Conservation (phyloP, 2,888 invertebrate genomes). For the Dinocampus coccinellae region DNA sequence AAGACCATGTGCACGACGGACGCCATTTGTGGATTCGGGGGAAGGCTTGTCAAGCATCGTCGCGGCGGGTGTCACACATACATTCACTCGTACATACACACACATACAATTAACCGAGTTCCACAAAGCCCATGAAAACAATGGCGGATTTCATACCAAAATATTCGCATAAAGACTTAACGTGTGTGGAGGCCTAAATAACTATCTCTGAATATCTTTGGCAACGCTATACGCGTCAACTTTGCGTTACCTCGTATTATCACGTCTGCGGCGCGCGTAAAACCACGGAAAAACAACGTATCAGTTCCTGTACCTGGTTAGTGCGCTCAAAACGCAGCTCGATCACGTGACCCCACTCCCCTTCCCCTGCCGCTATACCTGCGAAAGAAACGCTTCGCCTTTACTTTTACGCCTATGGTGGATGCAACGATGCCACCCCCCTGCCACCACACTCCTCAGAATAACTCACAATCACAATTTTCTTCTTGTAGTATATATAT, state of each 20-base stretch:
- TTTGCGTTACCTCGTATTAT: conserved; percentile 53
- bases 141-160: conserved; percentile 49
- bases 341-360: conserved; percentile 75
- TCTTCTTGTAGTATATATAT: not conserved
- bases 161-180: conserved; percentile 54
- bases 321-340: conserved; percentile 80
- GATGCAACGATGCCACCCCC: not conserved
- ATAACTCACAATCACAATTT: conserved; percentile 4
- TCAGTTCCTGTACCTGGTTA: conserved; percentile 74
- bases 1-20: conserved; percentile 62
- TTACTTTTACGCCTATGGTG: not conserved
- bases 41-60: conserved; percentile 64
- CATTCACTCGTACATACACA: not conserved
- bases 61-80: conserved; percentile 33
- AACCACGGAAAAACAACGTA: conserved; percentile 64
- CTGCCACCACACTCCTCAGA: not conserved
- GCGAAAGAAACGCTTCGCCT: conserved; percentile 15
- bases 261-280: conserved; percentile 55
- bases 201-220: conserved; percentile 48
- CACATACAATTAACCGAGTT: not conserved
- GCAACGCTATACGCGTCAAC: conserved; percentile 41
- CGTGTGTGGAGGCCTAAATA: conserved; percentile 46
- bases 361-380: conserved; percentile 18
- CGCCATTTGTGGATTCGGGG: conserved; percentile 62
- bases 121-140: conserved; percentile 40